phyloP scores from a whole-genome alignment of 2,797 vertebrate species.

The Morus bassanus region DNA sequence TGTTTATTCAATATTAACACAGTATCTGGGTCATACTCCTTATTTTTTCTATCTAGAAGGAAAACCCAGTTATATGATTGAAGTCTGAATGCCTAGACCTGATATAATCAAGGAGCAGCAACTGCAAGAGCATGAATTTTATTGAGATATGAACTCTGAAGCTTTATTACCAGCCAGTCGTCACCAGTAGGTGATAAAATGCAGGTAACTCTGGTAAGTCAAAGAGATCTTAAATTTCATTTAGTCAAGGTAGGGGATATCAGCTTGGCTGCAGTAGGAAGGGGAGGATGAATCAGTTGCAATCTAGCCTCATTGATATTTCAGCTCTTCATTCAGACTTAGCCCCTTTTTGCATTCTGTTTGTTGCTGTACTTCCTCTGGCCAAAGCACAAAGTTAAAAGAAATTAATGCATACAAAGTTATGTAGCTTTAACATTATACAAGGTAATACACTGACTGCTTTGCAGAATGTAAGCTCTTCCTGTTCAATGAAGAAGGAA shows the following conservation, averaged over 20 bases:
- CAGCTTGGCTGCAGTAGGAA: background rate
- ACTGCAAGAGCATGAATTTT: background rate
- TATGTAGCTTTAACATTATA: background rate
- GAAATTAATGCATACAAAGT: background rate
- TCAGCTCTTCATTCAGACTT: background rate
- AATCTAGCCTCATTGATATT: background rate
- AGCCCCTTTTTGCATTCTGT: background rate
- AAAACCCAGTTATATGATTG: background rate
- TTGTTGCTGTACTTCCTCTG: background rate
- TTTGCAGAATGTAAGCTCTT: background rate
- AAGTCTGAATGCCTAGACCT: background rate
- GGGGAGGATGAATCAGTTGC: background rate
- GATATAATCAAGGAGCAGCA: background rate
- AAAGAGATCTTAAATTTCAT: background rate
- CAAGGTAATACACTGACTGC: background rate
- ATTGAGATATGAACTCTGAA: background rate
- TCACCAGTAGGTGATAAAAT: background rate
- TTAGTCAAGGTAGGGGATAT: background rate
- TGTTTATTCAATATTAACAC: background rate
- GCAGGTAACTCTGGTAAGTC: background rate
- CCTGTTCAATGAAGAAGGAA: background rate
- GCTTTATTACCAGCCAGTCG: background rate
- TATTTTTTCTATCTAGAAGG: background rate
- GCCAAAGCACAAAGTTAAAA: background rate
- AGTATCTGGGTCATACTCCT: background rate